phyloP scores from a whole-genome alignment of 1,140 invertebrate genomes.

The Arctopsyche grandis region DNA sequence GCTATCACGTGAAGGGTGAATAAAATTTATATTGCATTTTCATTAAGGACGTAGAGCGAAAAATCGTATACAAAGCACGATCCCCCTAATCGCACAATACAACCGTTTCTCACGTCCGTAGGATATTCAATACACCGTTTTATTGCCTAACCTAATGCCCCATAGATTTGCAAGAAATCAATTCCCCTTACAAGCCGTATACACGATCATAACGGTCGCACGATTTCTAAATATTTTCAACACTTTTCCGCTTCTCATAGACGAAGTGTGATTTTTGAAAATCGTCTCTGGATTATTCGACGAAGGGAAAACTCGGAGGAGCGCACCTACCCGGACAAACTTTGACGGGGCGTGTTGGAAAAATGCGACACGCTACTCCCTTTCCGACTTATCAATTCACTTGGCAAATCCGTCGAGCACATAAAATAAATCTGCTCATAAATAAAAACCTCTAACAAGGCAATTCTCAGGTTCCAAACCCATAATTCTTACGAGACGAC shows the following conservation, averaged over 20 bases:
- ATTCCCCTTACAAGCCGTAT: constrained; percentile 25
- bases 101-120: constrained; percentile 44
- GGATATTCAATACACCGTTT: constrained; percentile 51
- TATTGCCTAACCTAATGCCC: constrained; percentile 54
- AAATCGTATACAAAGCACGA: constrained; percentile 29
- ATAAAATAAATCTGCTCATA: constrained; percentile 56
- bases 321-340: too few relatives aligned
- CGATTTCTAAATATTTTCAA: not conserved
- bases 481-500: constrained; percentile 46
- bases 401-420: constrained; percentile 50
- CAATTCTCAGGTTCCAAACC: constrained; percentile 54
- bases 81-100: constrained; percentile 42
- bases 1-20: not conserved
- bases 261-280: not conserved
- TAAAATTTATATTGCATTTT: constrained; percentile 10
- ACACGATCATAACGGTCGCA: not conserved
- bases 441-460: constrained; percentile 56
- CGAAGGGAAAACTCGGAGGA: too few relatives aligned
- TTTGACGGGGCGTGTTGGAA: too few relatives aligned
- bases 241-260: too few relatives aligned
- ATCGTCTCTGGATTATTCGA: too few relatives aligned
- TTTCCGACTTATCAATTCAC: constrained; percentile 54
- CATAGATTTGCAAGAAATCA: constrained; percentile 47
- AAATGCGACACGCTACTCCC: not conserved
- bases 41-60: constrained; percentile 24